phyloP scores from a whole-genome alignment of 53 echinoderm and acorn worm species.

The Holothuria leucospilota region DNA sequence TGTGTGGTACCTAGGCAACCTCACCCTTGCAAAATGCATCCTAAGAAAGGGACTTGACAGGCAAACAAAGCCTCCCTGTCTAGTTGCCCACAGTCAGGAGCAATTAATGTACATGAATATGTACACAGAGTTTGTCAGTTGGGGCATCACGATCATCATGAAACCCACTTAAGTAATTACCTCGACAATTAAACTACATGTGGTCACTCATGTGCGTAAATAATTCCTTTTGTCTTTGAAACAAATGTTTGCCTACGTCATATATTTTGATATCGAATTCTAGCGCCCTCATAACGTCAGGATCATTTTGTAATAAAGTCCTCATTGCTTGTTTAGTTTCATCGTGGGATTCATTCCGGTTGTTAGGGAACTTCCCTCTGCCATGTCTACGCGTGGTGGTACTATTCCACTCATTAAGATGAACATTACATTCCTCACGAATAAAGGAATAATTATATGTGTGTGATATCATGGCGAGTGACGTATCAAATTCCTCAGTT shows the following conservation, averaged over 20 bases:
- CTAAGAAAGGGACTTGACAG: too few relatives aligned
- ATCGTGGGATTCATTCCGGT: background rate
- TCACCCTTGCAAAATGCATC: too few relatives aligned
- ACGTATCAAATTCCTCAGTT: constrained; percentile 74
- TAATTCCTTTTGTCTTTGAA: constrained; percentile 64
- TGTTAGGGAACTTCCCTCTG: background rate
- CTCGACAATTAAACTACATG: background rate
- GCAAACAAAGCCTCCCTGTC: too few relatives aligned
- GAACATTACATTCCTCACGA: constrained; percentile 8
- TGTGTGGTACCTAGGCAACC: too few relatives aligned
- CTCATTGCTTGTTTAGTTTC: constrained; percentile 39
- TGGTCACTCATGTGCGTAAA: background rate
- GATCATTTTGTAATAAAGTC: constrained; percentile 52
- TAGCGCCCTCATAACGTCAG: constrained; percentile 59
- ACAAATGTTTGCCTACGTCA: constrained; percentile 72
- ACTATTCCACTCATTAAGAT: background rate
- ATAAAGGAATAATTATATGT: constrained; percentile 74
- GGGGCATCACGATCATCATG: too few relatives aligned
- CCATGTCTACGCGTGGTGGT: constrained; percentile 43
- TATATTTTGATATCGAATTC: constrained; percentile 69
- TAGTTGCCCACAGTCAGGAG: too few relatives aligned
- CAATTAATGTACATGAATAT: too few relatives aligned
- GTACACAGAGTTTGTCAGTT: too few relatives aligned
- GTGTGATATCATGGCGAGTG: constrained; percentile 66
- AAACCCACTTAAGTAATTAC: too few relatives aligned